Evolutionary conservation across 2,888 invertebrate genomes (phyloP), one percentile per base, ranked within the genome.

Genomic region (Caenorhabditis wallacei): DNA sequence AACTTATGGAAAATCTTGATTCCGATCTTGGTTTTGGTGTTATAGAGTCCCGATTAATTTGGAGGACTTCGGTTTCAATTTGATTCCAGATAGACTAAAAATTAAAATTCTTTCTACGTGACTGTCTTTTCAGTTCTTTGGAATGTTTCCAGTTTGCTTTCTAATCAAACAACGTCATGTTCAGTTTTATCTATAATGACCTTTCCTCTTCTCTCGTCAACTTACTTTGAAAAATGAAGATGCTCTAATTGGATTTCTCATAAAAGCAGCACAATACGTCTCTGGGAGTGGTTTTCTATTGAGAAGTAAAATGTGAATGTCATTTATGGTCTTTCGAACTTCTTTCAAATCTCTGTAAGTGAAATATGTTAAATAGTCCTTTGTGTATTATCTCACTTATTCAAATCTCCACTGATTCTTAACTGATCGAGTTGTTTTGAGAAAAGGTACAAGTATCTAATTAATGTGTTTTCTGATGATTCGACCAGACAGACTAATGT

Each of bases 381-480:
- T 37, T 11, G 20, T 0, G 30, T 22, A n/a, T 18, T 48, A 1
- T 24, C 63, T 46, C 16, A 82, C 82, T 54, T 72, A 43, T 79
- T 79, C 69, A 82, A 63, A 35, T 82, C 79, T 8, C 69, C 24
- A 30, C 79, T 82, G 16, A 48, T 35, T 68, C 70, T 64, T 11
- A 82, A n/a, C 54, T 83, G 80, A n/a, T 83, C 80, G 20, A 83
- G 18, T 51, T 83, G 83, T 51, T 75, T 74, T 46, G 74, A 80
- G 24, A 83, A 80, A 43, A 83, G 59, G 40, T 68, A 70, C 35
- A 83, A 59, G 46, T 83, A 83, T 75, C 83, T 66, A 53, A 83
- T 83, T 24, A 83, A 24, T 3, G 63, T 64, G 51, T 83, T 83
- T 30, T 80, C 80, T 24, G 79, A 72, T 16, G 80, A 66, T 66